These are phyloP conservation scores for Oryzaephilus surinamensis DNA, from an alignment of 1,140 invertebrate genomes.

Conservation along the genomic window DNA sequence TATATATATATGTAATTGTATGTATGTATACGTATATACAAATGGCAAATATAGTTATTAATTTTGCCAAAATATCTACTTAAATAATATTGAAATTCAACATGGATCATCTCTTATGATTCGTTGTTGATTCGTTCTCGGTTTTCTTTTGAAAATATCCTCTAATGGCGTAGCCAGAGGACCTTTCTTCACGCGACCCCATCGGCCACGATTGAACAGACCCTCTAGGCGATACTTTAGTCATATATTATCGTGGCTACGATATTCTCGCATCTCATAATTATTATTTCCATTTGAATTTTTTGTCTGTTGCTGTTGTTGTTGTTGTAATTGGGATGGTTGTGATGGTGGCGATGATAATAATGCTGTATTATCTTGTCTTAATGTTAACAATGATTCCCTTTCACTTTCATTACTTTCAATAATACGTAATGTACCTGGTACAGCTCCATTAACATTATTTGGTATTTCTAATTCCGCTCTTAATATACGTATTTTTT, in stretches of 20 bases:
- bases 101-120: slow-evolving; percentile 29
- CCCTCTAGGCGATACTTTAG: slow-evolving; percentile 51
- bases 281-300: slow-evolving; percentile 66
- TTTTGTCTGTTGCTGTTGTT: no score
- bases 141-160: slow-evolving; percentile 37
- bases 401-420: slow-evolving; percentile 42
- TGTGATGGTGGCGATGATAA: slow-evolving; percentile 37
- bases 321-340: no score
- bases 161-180: slow-evolving; percentile 40
- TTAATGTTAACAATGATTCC: slow-evolving; percentile 42
- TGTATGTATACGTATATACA: no score
- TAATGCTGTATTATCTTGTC: slow-evolving; percentile 31
- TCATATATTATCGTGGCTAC: slow-evolving; percentile 42
- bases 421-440: slow-evolving; percentile 37
- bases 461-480: slow-evolving; percentile 40
- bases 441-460: slow-evolving; percentile 34
- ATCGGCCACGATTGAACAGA: slow-evolving; percentile 42
- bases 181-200: slow-evolving; percentile 38
- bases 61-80: no score
- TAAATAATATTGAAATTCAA: slow-evolving; percentile 20
- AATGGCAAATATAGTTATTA: no score
- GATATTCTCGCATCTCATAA: slow-evolving; percentile 59
- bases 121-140: slow-evolving; percentile 20
- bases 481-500: slow-evolving; percentile 64
- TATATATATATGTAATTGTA: no score